These are phyloP conservation scores for Drosophila fulvimacula DNA, from an alignment of 2,888 invertebrate species.

Conservation along the genomic window DNA sequence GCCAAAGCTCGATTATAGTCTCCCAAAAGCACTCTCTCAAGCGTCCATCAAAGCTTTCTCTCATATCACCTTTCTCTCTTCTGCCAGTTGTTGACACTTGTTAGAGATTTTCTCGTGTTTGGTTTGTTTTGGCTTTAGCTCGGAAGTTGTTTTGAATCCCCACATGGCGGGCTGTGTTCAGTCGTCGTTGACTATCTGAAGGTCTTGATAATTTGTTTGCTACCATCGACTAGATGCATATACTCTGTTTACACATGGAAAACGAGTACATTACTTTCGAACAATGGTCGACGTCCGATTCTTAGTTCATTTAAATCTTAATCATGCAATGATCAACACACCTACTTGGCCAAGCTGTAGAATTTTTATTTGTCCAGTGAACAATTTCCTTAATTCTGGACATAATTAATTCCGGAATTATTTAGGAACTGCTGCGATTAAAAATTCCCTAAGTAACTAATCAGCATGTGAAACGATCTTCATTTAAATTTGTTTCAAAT, in stretches of 20 bases:
- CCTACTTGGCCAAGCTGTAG: background rate
- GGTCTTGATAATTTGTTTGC: conserved; percentile 58
- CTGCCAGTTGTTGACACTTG: conserved; percentile 62
- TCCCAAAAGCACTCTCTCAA: conserved; percentile 32
- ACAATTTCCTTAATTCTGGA: background rate
- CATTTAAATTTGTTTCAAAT: conserved; percentile 7
- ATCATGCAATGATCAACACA: background rate
- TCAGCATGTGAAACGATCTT: conserved; percentile 1
- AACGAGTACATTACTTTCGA: background rate
- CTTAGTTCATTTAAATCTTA: background rate
- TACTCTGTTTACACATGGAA: background rate
- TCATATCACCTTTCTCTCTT: conserved; percentile 17
- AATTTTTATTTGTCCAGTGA: background rate
- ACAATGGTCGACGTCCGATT: background rate
- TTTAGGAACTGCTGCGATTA: background rate
- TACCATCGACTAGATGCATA: conserved; percentile 11
- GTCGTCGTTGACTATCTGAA: conserved; percentile 36
- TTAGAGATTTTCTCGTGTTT: conserved; percentile 63
- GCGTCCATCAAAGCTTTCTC: conserved; percentile 34
- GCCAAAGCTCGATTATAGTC: conserved; percentile 32
- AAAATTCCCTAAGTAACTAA: background rate
- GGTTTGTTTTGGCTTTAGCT: conserved; percentile 41
- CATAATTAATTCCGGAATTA: background rate
- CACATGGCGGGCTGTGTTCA: conserved; percentile 12
- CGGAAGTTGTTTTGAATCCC: conserved; percentile 35